These are phyloP conservation scores for Psophia crepitans DNA, from an alignment of 2,113 vertebrate genomes.

Conservation along the genomic window DNA sequence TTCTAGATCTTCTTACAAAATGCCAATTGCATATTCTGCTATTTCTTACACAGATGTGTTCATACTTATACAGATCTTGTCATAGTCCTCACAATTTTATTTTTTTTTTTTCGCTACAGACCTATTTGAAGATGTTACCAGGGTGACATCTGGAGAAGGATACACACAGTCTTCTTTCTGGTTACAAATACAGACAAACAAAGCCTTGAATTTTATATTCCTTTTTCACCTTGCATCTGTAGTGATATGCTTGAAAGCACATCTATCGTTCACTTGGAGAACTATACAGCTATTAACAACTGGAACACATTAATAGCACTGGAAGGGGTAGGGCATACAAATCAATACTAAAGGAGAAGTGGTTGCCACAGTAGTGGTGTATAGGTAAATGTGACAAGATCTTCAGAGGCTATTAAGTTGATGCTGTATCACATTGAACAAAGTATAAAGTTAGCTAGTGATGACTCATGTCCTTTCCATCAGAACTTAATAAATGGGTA, in stretches of 20 bases:
- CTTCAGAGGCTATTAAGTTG: slow-evolving; percentile 17
- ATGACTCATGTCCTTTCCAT: background rate
- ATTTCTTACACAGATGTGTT: background rate
- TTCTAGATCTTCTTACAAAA: background rate
- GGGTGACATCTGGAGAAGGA: background rate
- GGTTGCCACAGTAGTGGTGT: background rate
- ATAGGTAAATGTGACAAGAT: background rate
- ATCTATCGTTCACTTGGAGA: background rate
- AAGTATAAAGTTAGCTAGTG: background rate
- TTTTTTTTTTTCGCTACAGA: background rate
- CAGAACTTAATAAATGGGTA: slow-evolving; percentile 17
- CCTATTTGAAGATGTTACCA: background rate
- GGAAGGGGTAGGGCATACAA: background rate
- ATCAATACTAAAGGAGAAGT: background rate
- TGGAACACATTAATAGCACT: background rate
- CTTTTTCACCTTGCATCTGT: background rate
- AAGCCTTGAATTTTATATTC: background rate
- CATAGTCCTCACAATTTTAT: background rate
- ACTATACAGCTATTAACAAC: background rate
- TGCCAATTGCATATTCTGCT: background rate
- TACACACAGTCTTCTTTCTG: background rate
- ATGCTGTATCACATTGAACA: background rate
- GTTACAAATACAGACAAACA: background rate
- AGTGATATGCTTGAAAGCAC: background rate
- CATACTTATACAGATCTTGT: background rate